Percentiles rank a stretch among this genome's conserved stretches.
Conservation (phyloP, 2,888 invertebrate genomes). For the Agriopis marginaria region DNA sequence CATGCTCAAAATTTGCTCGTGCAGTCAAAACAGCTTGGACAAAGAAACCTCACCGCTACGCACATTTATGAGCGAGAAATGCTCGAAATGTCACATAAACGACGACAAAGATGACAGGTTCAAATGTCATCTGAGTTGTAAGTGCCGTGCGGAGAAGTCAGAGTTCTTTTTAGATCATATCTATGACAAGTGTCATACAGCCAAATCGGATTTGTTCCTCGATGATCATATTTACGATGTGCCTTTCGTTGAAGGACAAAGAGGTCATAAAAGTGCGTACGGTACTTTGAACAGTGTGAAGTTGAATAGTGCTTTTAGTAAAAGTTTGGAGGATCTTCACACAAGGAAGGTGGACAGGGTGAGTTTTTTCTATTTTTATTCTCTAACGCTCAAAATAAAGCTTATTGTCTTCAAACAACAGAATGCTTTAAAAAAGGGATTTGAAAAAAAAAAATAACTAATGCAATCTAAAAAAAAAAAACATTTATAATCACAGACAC, state of each 20-base stretch:
- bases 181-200: slow-evolving; percentile 83
- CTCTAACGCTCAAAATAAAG: too few relatives aligned
- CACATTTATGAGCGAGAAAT: slow-evolving; percentile 54
- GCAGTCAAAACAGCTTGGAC: slow-evolving; percentile 60
- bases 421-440: too few relatives aligned
- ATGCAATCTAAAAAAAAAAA: too few relatives aligned
- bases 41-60: slow-evolving; percentile 46
- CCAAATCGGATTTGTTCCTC: slow-evolving; percentile 69
- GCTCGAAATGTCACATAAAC: slow-evolving; percentile 65
- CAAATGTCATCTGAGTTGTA: slow-evolving; percentile 77
- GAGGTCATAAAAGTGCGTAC: slow-evolving; percentile 54
- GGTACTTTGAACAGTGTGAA: slow-evolving; percentile 67
- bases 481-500: too few relatives aligned
- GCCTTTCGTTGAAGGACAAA: slow-evolving; percentile 54
- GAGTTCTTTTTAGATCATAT: slow-evolving; percentile 84
- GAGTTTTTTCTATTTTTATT: slow-evolving; percentile 44
- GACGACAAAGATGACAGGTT: slow-evolving; percentile 65
- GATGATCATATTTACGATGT: slow-evolving; percentile 88
- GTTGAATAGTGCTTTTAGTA: slow-evolving; percentile 51
- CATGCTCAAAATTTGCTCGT: slow-evolving; percentile 57
- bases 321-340: slow-evolving; percentile 71
- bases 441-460: too few relatives aligned
- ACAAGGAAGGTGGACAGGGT: slow-evolving; percentile 53
- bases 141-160: slow-evolving; percentile 64
- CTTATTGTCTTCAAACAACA: too few relatives aligned